Evolutionary conservation across 1,140 invertebrate genomes (phyloP), one percentile per base, ranked within the genome.

Genomic region (Euschistus heros): DNA sequence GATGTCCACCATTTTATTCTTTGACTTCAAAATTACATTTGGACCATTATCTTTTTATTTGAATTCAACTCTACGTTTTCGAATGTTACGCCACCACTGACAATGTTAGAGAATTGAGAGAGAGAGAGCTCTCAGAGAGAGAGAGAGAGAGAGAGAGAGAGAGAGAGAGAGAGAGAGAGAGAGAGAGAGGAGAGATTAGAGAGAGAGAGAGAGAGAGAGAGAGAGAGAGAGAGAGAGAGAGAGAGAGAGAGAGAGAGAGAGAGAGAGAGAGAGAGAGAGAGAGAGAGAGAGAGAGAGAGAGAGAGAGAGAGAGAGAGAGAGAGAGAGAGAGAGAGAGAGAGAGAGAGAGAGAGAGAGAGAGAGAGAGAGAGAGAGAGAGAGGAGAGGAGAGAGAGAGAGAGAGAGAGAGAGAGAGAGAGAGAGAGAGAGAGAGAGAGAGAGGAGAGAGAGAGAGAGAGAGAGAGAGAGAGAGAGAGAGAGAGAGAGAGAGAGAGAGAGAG

Each of bases 161-260:
- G 7, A 10, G 17, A 10, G 42, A 55, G 52, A 55, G 52, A 55
- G 52, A 55, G 52, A 59, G 62, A 60, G 65, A 67, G 65, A 47
- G 68, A 67, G 68, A 64, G 68, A 67, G 68, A 64, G 68, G 64
- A 61, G n/a, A n/a, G n/a, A n/a, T n/a, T n/a, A n/a, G n/a, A n/a
- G n/a, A n/a, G n/a, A n/a, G n/a, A n/a, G n/a, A 64, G 68, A 67
- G 68, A 67, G 68, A 67, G 68, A 67, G 68, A 64, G 65, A 67
- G 68, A 64, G 68, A 67, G 42, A 44, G 8, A 44, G 17, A 8
- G 8, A 17, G 42, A 44, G 42, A 17, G 7, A 10, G 17, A 10
- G 42, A 55, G 52, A 55, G 52, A 55, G 52, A 55, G 52, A 59
- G 62, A 60, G 65, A 67, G 65, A 47, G 68, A 67, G 68, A 64